Conservation (phyloP, 2,113 vertebrate species). For the Cricetomys ansorgei region DNA sequence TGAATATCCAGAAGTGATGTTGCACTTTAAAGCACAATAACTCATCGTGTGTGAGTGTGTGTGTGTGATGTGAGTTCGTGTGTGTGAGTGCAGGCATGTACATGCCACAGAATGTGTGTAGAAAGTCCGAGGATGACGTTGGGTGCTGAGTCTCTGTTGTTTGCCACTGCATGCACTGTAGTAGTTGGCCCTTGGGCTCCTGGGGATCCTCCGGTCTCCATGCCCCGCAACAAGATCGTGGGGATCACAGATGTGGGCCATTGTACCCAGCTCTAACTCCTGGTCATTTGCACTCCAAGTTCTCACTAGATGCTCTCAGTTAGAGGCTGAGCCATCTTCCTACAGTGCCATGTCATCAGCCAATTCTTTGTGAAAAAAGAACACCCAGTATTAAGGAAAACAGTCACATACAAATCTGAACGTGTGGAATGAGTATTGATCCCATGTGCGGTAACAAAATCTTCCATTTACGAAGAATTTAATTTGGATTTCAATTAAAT, state of each 20-base stretch:
- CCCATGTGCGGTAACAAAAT: not conserved
- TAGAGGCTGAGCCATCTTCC: too few species aligned
- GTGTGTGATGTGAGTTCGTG: not conserved
- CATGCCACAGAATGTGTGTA: not conserved
- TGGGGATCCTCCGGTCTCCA: not conserved
- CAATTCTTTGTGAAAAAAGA: not conserved
- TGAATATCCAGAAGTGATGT: not conserved
- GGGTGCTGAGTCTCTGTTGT: too few species aligned
- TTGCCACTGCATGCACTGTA: not conserved
- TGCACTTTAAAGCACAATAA: not conserved
- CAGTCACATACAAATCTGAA: conserved; percentile 11
- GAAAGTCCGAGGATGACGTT: not conserved
- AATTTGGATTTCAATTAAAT: conserved; percentile 20
- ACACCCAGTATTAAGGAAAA: not conserved
- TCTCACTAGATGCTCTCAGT: not conserved
- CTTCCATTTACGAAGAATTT: conserved; percentile 27
- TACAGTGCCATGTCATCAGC: not conserved
- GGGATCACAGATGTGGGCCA: not conserved
- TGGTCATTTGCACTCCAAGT: not conserved
- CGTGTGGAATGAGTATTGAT: not conserved
- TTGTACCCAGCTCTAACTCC: too few species aligned
- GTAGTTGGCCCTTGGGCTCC: not conserved
- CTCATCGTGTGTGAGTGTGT: not conserved
- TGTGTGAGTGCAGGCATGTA: too few species aligned
- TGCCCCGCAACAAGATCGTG: too few species aligned